Percentiles rank a stretch among this genome's conserved stretches.
Conservation (phyloP, 2,113 vertebrate species). For the Syngnathoides biaculeatus region DNA sequence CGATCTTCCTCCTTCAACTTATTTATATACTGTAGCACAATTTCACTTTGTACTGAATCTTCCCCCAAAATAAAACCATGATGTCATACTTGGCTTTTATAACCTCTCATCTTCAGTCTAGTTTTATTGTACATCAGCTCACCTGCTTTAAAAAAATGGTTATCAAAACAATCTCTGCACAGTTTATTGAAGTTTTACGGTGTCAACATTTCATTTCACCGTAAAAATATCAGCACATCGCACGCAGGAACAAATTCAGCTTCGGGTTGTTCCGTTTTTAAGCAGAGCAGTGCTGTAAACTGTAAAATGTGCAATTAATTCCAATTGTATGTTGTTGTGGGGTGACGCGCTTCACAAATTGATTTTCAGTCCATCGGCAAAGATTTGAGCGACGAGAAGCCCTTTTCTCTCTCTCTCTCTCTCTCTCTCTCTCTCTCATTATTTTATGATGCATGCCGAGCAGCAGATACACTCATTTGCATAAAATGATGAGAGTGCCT, state of each 20-base stretch:
- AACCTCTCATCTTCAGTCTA: too few species aligned
- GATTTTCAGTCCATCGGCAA: conserved; percentile 37
- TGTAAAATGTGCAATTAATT: background rate
- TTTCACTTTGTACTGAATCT: too few species aligned
- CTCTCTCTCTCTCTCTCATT: conserved; percentile 53
- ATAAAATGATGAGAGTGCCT: conserved; percentile 66
- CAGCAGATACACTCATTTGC: conserved; percentile 63
- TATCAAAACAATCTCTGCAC: background rate
- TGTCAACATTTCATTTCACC: background rate
- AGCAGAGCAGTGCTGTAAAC: background rate
- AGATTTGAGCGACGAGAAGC: conserved; percentile 21
- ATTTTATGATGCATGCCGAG: conserved; percentile 64
- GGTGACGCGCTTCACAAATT: conserved; percentile 5
- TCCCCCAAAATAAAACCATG: too few species aligned
- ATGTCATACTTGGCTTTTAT: too few species aligned
- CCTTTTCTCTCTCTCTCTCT: too few species aligned
- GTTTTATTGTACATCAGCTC: too few species aligned
- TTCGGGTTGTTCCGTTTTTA: background rate
- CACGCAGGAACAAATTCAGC: background rate
- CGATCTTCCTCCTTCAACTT: too few species aligned
- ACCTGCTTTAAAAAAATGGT: too few species aligned
- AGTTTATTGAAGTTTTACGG: background rate
- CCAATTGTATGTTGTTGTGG: background rate
- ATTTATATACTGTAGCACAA: too few species aligned
- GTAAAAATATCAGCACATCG: background rate